These are phyloP conservation scores for Danio tinwini DNA, from an alignment of 2,797 vertebrate species.

Conservation along the genomic window DNA sequence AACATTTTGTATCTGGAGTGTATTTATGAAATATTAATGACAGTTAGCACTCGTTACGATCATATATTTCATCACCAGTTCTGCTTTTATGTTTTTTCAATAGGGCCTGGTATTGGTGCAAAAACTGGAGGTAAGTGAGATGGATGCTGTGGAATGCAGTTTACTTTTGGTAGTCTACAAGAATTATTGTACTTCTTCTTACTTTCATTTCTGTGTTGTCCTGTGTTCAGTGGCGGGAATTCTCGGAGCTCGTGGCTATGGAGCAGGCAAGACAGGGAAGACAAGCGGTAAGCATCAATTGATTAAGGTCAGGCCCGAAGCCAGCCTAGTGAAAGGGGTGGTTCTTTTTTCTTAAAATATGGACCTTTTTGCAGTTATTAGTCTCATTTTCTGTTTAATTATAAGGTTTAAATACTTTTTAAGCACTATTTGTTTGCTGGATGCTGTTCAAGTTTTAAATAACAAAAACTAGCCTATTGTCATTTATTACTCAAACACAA, in stretches of 20 bases:
- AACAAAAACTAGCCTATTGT: too few species aligned
- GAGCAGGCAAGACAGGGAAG: conserved; percentile 35
- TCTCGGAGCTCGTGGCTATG: conserved; percentile 53
- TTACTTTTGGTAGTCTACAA: not conserved
- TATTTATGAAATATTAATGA: not conserved
- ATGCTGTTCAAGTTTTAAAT: too few species aligned
- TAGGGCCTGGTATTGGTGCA: conserved; percentile 33
- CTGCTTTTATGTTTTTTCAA: not conserved
- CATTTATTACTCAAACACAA: too few species aligned
- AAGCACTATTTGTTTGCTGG: too few species aligned
- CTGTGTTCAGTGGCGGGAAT: conserved; percentile 41
- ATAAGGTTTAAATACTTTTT: too few species aligned
- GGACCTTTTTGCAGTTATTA: too few species aligned
- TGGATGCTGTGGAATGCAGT: not conserved
- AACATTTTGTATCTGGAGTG: not conserved
- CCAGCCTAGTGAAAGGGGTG: too few species aligned
- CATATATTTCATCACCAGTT: not conserved
- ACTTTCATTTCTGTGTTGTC: not conserved
- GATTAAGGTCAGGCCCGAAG: too few species aligned
- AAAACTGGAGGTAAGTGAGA: conserved; percentile 39
- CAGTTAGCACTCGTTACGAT: not conserved
- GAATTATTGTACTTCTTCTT: too few species aligned
- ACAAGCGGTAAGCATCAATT: conserved; percentile 19
- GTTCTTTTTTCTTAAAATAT: too few species aligned
- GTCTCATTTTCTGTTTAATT: too few species aligned